Percentiles rank a stretch among this genome's conserved stretches.
Evolutionary conservation across 1,140 invertebrate genomes (phyloP).

Genomic region (Listronotus oregonensis): DNA sequence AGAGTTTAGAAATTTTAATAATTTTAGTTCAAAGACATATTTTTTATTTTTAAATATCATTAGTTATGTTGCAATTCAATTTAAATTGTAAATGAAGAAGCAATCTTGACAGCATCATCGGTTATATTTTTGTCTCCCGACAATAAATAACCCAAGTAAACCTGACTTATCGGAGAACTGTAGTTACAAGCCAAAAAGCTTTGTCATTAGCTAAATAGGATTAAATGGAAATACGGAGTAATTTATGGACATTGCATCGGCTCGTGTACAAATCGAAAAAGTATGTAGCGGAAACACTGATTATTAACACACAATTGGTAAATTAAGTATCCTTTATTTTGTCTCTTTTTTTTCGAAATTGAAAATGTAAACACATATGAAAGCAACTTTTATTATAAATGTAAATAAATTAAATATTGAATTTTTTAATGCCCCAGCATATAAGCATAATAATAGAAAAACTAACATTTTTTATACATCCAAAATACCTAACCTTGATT

Average conservation of each 20-base stretch:
- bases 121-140: background rate
- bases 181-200: conserved; percentile 30
- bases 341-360: conserved; percentile 1
- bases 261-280: conserved; percentile 21
- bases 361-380: background rate
- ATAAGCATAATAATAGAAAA: no score
- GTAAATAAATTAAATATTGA: no score
- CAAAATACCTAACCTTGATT: no score
- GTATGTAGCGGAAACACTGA: conserved; percentile 27
- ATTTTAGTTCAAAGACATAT: no score
- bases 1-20: no score
- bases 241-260: conserved; percentile 26
- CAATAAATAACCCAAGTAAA: conserved; percentile 28
- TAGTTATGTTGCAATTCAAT: no score
- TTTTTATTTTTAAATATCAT: no score
- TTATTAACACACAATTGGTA: conserved; percentile 1
- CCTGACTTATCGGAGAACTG: conserved; percentile 30
- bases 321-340: conserved; percentile 7
- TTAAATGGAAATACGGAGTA: conserved; percentile 28
- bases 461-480: no score
- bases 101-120: no score
- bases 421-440: no score
- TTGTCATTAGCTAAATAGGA: conserved; percentile 34
- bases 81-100: no score
- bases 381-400: no score